Evolutionary conservation across 92 coral and sea anemone genomes (phyloP), one percentile per base, ranked within the genome.

Genomic region (Epizoanthus illoricatus): DNA sequence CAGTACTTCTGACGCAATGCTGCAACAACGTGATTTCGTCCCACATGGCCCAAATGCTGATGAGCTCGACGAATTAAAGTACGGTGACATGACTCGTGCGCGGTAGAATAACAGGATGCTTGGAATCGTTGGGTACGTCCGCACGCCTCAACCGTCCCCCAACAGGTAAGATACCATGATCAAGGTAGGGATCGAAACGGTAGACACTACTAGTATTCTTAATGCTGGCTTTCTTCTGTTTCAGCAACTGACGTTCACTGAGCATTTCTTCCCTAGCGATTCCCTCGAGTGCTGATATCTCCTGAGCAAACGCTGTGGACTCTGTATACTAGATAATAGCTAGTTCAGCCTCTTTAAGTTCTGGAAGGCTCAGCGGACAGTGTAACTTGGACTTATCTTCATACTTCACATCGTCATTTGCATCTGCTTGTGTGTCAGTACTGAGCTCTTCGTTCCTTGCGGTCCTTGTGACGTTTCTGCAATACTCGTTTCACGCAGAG

Each of bases 111-210:
- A 84, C 72, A 24, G 91, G 88, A 80, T 90, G 86, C 20, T 74
- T 89, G 66, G 88, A 61, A 36, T 88, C 88, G 66, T 79, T 86
- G 60, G 85, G 87, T 33, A 91, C 56, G 49, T 88, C 90, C 19
- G 94, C 92, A 12, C 74, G 85, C 49, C 85, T 73, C 63, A 91
- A 84, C 23, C 94, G 88, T 73, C 94, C 92, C 40, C 92, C 90
- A 23, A 91, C 94, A 58, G 88, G 87, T 5, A 91, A 66, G 63
- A 88, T 19, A 20, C 94, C 88, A 73, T 81, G 43, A 74, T 79
- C 83, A 49, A 88, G 17, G 79, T 79, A 88, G 43, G 92, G 94
- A 80, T 87, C 89, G 10, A 90, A 87, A 65, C 89, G 80, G 59
- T 79, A 74, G 60, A 90, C 84, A 21, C 75, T 68, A 76, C 93